Base-by-base conservation (phyloP, 2,113 vertebrate genomes). In the Empidonax traillii region DNA sequence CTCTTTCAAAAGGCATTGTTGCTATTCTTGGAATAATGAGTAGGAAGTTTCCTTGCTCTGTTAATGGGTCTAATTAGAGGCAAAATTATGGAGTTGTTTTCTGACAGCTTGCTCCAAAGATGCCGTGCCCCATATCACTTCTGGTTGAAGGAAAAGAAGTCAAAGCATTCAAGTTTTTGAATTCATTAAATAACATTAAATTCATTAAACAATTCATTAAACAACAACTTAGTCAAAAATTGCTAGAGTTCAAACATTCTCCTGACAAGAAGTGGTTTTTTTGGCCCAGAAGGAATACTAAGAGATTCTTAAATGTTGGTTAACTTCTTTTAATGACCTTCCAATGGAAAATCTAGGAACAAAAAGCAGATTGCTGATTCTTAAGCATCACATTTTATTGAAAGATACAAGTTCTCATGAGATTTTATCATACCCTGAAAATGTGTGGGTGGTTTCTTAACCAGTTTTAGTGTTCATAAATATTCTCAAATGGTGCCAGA, bases 371-470 rank as follows among this genome's bases (percentile, higher is more conserved):
- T 92, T 83, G 19, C 59, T 94, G 61, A 84, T 90, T 66, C 76
- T 77, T 80, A 82, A 73, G 55, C 8, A 0, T 63, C 20, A 23
- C 39, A 63, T 88, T 90, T 96, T 86, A 77, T 59, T 80, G 71
- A 83, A 94, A 84, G 55, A 58, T 44, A 58, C 8, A 69, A 19
- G 47, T 63, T 88, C 72, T 93, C 56, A 46, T 71, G 90, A 96
- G 95, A 93, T 33, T 16, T 91, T 76, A 69, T 80, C 53, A 92
- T 69, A 62, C 23, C 69, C 1, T 69, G 78, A 80, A 94, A 90
- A 95, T 17, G 18, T 86, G 90, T 92, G 58, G 90, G 82, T 92
- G 79, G 62, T 77, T 93, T 94, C 90, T 96, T 93, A 96, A 63
- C 71, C 52, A 80, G 75, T 90, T 93, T 83, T 80, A 88, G 67